These are phyloP conservation scores for Falco naumanni DNA, from an alignment of 2,797 vertebrate genomes.

Conservation along the genomic window DNA sequence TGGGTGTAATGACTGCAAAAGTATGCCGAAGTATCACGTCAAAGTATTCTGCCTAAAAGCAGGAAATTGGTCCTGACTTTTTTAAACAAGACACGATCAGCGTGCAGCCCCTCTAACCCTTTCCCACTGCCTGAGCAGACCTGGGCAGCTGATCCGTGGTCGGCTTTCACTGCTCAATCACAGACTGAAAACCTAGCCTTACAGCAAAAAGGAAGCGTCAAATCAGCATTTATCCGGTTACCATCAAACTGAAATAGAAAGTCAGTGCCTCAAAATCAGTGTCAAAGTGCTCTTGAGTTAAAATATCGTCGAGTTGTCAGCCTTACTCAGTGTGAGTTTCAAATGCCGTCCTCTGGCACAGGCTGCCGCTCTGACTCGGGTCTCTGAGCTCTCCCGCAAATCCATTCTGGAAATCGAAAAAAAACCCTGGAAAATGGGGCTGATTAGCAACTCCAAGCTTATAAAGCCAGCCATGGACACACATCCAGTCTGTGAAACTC, in stretches of 20 bases:
- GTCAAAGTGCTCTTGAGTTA: neutral
- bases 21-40: accelerated
- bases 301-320: neutral
- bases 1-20: accelerated
- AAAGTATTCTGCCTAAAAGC: neutral
- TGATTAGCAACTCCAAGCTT: neutral
- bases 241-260: neutral
- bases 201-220: no score
- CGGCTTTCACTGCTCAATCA: neutral
- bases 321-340: neutral
- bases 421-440: neutral
- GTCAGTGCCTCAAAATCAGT: neutral
- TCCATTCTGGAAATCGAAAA: neutral
- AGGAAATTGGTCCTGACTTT: neutral
- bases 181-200: no score
- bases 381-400: neutral
- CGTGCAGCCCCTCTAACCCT: neutral
- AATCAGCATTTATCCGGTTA: neutral
- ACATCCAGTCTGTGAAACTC: neutral
- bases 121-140: neutral
- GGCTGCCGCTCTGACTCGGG: neutral
- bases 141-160: accelerated
- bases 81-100: accelerated
- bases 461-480: neutral
- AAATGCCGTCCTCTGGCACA: neutral